Conservation (phyloP, 2,888 invertebrate species). For the Cryptosula pallasiana region DNA sequence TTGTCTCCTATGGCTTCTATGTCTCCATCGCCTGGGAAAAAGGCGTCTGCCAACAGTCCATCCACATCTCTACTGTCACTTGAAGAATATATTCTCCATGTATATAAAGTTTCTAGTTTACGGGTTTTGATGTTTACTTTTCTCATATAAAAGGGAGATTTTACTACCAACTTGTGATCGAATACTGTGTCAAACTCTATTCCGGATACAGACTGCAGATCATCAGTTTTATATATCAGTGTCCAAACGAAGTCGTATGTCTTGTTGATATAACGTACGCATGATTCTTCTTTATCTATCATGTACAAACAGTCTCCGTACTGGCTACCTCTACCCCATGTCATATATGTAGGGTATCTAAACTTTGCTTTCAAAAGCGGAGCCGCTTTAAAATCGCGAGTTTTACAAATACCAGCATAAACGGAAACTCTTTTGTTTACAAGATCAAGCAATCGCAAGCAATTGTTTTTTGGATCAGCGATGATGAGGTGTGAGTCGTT, state of each 20-base stretch:
- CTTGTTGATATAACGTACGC: not conserved
- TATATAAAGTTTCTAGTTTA: not conserved
- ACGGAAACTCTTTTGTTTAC: not conserved
- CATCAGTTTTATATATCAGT: not conserved
- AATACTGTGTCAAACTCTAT: not conserved
- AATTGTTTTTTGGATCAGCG: not conserved
- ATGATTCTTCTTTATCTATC: not conserved
- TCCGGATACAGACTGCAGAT: not conserved
- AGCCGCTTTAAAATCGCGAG: not conserved
- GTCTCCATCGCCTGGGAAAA: not conserved
- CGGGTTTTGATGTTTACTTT: not conserved
- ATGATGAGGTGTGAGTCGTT: not conserved
- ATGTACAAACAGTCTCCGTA: not conserved
- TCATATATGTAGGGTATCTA: not conserved
- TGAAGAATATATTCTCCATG: not conserved
- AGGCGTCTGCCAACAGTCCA: not conserved
- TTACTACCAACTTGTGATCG: not conserved
- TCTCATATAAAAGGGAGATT: not conserved
- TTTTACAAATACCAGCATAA: not conserved
- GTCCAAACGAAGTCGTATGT: not conserved
- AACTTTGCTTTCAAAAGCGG: not conserved
- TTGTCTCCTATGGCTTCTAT: not conserved
- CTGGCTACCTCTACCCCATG: not conserved
- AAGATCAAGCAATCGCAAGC: not conserved
- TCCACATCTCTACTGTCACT: not conserved